A percentile compares a stretch with the other conserved stretches of the same genome.
Evolutionary conservation across 2,888 invertebrate species (phyloP).

Genomic region (Tryphoninae sp.): DNA sequence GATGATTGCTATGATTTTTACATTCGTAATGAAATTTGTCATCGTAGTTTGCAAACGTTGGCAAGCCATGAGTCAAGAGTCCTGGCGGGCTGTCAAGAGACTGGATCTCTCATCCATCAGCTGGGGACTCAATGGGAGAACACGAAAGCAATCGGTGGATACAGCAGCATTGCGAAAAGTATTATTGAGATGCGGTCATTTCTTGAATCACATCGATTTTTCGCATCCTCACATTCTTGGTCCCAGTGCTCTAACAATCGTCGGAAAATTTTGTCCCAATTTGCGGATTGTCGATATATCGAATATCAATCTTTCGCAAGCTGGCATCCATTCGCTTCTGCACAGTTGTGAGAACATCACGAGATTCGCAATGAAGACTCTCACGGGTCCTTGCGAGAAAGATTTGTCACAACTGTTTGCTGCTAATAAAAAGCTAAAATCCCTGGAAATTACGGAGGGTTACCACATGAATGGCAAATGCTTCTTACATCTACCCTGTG

Average conservation of each 20-base stretch:
- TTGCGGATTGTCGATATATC: conserved; percentile 83
- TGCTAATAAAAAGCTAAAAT: conserved; percentile 72
- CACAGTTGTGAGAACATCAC: conserved; percentile 83
- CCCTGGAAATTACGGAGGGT: conserved; percentile 69
- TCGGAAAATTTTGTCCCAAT: conserved; percentile 84
- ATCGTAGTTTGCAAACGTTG: conserved; percentile 83
- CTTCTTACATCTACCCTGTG: conserved; percentile 71
- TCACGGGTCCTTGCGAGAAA: conserved; percentile 78
- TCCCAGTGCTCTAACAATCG: conserved; percentile 83
- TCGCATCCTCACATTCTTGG: conserved; percentile 82
- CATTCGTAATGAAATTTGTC: background rate
- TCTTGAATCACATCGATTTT: conserved; percentile 82
- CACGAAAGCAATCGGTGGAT: conserved; percentile 55
- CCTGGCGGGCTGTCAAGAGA: conserved; percentile 81
- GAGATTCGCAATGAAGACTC: conserved; percentile 82
- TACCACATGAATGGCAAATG: conserved; percentile 73
- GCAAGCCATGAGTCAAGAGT: conserved; percentile 82
- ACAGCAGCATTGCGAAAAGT: conserved; percentile 81
- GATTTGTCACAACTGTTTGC: conserved; percentile 75
- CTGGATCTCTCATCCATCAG: conserved; percentile 70
- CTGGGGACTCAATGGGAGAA: conserved; percentile 67
- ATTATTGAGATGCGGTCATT: conserved; percentile 82
- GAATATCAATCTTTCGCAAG: conserved; percentile 82
- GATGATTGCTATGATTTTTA: too few relatives aligned
- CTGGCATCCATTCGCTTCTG: conserved; percentile 82